Conservation (phyloP, 2,888 invertebrate genomes). For the Coelopa pilipes region DNA sequence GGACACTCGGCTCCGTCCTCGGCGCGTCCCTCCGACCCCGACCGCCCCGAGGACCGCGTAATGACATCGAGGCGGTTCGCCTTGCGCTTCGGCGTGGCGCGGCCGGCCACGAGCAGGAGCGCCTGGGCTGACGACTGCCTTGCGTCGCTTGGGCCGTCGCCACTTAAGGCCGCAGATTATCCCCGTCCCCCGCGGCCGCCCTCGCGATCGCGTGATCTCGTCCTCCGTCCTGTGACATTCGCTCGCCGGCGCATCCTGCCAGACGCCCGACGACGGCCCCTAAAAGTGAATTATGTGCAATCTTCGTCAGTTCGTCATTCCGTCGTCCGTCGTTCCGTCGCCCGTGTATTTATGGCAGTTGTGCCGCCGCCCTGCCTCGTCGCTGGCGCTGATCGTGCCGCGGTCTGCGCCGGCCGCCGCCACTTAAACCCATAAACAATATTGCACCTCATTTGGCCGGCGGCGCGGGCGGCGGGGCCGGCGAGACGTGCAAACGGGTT, state of each 20-base stretch:
- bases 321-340: too few relatives aligned
- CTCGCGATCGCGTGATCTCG: conserved; percentile 38
- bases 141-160: conserved; percentile 18
- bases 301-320: too few relatives aligned
- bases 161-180: too few relatives aligned
- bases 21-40: not conserved
- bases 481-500: conserved; percentile 1
- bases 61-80: conserved; percentile 38
- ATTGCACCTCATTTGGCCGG: conserved; percentile 37
- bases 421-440: conserved; percentile 37
- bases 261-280: not conserved
- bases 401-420: conserved; percentile 6
- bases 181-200: too few relatives aligned
- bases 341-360: conserved; percentile 34
- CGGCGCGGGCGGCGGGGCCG: not conserved
- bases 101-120: conserved; percentile 31
- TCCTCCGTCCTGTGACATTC: conserved; percentile 37
- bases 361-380: not conserved
- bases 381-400: not conserved
- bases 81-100: conserved; percentile 15
- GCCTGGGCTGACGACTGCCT: conserved; percentile 44
- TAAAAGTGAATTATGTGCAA: not conserved
- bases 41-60: conserved; percentile 21
- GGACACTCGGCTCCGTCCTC: conserved; percentile 34
- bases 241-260: too few relatives aligned